Evolutionary conservation across 1,140 invertebrate genomes (phyloP), one percentile per base, ranked within the genome.

Genomic region (Lasioglossum albipes): DNA sequence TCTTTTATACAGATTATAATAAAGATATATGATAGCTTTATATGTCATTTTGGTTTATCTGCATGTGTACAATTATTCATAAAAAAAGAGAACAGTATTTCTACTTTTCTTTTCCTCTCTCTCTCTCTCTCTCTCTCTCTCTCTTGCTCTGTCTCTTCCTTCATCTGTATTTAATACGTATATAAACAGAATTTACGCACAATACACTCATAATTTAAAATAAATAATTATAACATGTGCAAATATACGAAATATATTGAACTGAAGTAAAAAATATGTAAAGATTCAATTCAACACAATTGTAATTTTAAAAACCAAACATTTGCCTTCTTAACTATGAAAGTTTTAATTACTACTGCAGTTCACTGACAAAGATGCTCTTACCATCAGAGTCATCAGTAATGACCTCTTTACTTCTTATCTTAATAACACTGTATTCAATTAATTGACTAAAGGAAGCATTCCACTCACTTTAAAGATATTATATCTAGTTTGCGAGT

Each of bases 331-430:
- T n/a, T 83, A 62, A 65, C 10, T 54, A 79, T 74, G 54, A 59
- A 72, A 68, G 20, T 16, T 78, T 45, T 66, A 72, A 71, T 75
- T 74, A 76, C 84, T 86, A 70, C 62, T 71, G 36, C 77, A 69
- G 70, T 57, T 84, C 68, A 82, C 75, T 71, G 66, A 80, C 75
- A 77, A 80, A 62, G 75, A 76, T 71, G 65, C 80, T 76, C 77
- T 83, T 71, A 75, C 72, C 75, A 66, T 87, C 79, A 65, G 67
- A 84, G 88, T 88, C 88, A 89, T 88, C 87, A 62, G 82, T n/a
- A 65, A 66, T 86, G 88, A 89, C 85, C 87, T 84, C 52, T 57
- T 62, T 71, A 64, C 67, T 85, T 74, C 83, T 89, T 88, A 88
- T 88, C 85, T 81, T 70, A 66, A 75, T 84, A 62, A 49, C 69